These are phyloP conservation scores for silkworm (Bombyx mori) DNA, from an alignment of 1,140 invertebrate species.

Conservation along the genomic window DNA sequence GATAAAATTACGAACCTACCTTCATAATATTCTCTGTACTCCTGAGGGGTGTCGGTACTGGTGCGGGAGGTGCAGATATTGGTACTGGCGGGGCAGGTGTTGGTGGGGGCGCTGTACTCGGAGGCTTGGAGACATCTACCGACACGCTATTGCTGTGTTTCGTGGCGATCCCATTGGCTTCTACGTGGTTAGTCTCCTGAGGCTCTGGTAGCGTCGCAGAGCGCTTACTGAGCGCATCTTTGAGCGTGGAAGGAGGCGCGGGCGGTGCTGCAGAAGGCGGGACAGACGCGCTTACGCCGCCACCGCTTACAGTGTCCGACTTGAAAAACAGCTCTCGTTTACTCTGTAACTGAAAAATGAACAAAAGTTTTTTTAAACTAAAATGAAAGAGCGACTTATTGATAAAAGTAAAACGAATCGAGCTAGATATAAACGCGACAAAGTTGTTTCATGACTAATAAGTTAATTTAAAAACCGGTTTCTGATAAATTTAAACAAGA, in stretches of 20 bases:
- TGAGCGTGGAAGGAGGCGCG: constrained; percentile 50
- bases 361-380: background rate
- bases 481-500: background rate
- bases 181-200: constrained; percentile 54
- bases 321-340: constrained; percentile 87
- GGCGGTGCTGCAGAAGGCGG: constrained; percentile 50
- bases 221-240: constrained; percentile 58
- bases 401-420: too few species aligned
- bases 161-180: constrained; percentile 41
- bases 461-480: background rate
- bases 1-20: constrained; percentile 19
- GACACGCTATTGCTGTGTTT: constrained; percentile 48
- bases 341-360: constrained; percentile 76
- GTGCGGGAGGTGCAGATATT: constrained; percentile 40
- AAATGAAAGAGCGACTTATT: background rate
- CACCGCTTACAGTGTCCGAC: constrained; percentile 61
- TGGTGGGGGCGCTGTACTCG: constrained; percentile 59
- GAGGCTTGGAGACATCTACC: constrained; percentile 63
- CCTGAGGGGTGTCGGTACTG: constrained; percentile 32
- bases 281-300: constrained; percentile 48
- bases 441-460: too few species aligned
- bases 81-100: constrained; percentile 59
- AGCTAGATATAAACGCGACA: too few species aligned
- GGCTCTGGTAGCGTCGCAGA: constrained; percentile 49
- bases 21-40: constrained; percentile 63